Evolutionary conservation across 2,888 invertebrate species (phyloP), one percentile per base, ranked within the genome.

Genomic region (Sinhomidia bicolor): DNA sequence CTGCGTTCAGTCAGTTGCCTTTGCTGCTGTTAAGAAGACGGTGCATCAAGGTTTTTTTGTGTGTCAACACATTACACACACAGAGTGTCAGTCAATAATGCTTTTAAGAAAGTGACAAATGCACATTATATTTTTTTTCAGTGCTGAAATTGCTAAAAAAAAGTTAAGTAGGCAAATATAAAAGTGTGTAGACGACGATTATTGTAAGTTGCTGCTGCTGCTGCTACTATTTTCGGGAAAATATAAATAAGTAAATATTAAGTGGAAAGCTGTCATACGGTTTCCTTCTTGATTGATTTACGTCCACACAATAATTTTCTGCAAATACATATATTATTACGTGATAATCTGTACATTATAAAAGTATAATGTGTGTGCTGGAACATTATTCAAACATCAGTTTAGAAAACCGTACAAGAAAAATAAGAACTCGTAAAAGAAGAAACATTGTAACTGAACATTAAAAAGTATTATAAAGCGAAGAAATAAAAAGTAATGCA

Each of bases 11-110:
- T 68, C 83, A 83, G 83, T 83, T 57, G 71, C 54, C 36, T 71
- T 65, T 36, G 47, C 47, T 29, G 26, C 65, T 62, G 81, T 3
- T 29, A 54, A 57, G 44, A 54, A 57, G 44, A 84, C 54, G 76
- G 47, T 84, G 76, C 76, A 71, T 83, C 71, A 71, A 83, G 71
- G 83, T 4, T 83, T 83, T 65, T 81, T n/a, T n/a, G n/a, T 62
- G 26, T 80, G 41, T 23, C 47, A 47, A 20, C 20, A 74, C 29
- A 62, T 5, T 36, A 36, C 36, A 62, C 29, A 29, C 23, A 7
- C 20, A 20, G 29, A 41, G 36, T 74, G 74, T 36, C 74, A 23
- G 74, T 26, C 26, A 47, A n/a, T n/a, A n/a, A 47, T 74, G 47
- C 26, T 23, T 74, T 62, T 60, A 51, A 17, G 3, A n/a, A 10